Evolutionary conservation across 1,140 invertebrate species (phyloP).

Genomic region (Maconellicoccus hirsutus): DNA sequence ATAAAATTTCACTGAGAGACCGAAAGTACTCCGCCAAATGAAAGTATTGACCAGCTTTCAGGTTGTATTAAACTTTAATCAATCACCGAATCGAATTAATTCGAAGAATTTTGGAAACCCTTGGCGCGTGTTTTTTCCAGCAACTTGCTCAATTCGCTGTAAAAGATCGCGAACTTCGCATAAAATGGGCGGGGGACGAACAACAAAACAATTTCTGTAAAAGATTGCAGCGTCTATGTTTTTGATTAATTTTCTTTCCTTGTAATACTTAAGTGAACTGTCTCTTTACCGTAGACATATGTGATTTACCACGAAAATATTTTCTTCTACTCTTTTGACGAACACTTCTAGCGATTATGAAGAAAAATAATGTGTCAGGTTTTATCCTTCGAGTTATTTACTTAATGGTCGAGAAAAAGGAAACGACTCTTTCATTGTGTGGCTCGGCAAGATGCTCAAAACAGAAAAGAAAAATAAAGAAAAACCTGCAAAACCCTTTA

Average conservation of each 20-base stretch:
- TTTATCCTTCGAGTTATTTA: slow-evolving; percentile 22
- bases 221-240: not conserved
- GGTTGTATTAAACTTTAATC: too few relatives aligned
- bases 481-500: slow-evolving; percentile 1
- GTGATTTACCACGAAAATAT: slow-evolving; percentile 20
- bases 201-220: not conserved
- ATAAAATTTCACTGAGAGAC: too few relatives aligned
- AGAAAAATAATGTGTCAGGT: slow-evolving; percentile 21
- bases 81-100: too few relatives aligned
- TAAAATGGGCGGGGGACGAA: too few relatives aligned
- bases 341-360: slow-evolving; percentile 14
- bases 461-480: slow-evolving; percentile 15
- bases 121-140: too few relatives aligned
- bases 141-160: too few relatives aligned
- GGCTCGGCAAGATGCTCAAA: not conserved
- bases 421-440: slow-evolving; percentile 17
- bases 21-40: too few relatives aligned
- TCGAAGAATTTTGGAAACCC: too few relatives aligned
- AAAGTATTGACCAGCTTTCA: too few relatives aligned
- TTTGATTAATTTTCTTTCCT: slow-evolving; percentile 19
- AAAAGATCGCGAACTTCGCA: too few relatives aligned
- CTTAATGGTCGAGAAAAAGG: slow-evolving; percentile 15
- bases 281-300: slow-evolving; percentile 19
- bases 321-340: slow-evolving; percentile 13
- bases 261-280: slow-evolving; percentile 16